phyloP scores from a whole-genome alignment of 1,140 invertebrate species.

The Drosophila setifemur region DNA sequence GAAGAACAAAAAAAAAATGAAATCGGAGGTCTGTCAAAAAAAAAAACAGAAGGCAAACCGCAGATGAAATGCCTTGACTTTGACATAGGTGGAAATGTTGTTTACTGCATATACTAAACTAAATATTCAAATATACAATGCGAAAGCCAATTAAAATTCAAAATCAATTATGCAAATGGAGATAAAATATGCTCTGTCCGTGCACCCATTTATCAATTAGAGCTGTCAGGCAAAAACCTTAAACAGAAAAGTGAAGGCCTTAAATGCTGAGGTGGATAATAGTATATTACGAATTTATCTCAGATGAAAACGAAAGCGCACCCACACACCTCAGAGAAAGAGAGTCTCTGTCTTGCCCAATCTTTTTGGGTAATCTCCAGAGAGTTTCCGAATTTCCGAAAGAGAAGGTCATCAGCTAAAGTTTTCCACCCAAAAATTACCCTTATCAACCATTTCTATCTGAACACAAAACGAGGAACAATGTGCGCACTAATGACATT shows the following conservation, averaged over 20 bases:
- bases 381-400: not conserved
- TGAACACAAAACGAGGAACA: slow-evolving; percentile 34
- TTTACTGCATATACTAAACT: slow-evolving; percentile 5
- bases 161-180: slow-evolving; percentile 51
- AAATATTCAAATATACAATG: slow-evolving; percentile 11
- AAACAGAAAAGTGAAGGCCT: not conserved
- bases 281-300: not conserved
- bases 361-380: slow-evolving; percentile 2
- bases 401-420: slow-evolving; percentile 3
- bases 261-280: not conserved
- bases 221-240: slow-evolving; percentile 17
- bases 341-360: not conserved
- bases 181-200: slow-evolving; percentile 22
- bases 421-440: slow-evolving; percentile 2
- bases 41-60: not conserved
- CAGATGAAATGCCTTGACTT: slow-evolving; percentile 37
- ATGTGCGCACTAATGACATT: slow-evolving; percentile 68
- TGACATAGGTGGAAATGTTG: slow-evolving; percentile 24
- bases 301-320: slow-evolving; percentile 1
- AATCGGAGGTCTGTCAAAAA: slow-evolving; percentile 26
- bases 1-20: slow-evolving; percentile 27
- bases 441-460: slow-evolving; percentile 8
- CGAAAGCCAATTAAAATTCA: slow-evolving; percentile 36
- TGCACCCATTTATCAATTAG: slow-evolving; percentile 47
- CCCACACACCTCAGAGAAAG: not conserved